These are phyloP conservation scores for Eucriotettix oculatus DNA, from an alignment of 2,888 invertebrate species.

Conservation along the genomic window DNA sequence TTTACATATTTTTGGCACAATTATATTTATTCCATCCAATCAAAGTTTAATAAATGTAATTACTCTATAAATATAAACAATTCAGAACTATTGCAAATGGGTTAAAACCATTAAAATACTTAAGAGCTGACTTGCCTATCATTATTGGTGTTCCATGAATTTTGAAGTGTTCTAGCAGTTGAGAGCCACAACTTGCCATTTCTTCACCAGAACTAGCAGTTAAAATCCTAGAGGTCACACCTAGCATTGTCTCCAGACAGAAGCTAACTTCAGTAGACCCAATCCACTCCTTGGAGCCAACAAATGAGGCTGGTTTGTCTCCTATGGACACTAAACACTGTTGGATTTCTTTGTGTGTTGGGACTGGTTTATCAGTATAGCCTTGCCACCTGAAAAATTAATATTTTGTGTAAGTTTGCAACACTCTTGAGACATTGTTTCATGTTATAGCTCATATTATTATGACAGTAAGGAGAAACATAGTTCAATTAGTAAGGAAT, in stretches of 20 bases:
- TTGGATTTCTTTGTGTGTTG: constrained; percentile 76
- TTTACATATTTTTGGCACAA: no score
- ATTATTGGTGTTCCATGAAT: constrained; percentile 91
- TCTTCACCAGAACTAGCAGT: constrained; percentile 76
- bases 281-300: constrained; percentile 92
- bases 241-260: constrained; percentile 66
- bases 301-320: constrained; percentile 74
- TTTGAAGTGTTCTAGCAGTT: constrained; percentile 78
- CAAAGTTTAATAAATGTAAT: no score
- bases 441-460: neutral
- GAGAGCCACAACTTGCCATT: constrained; percentile 57
- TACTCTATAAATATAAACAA: no score
- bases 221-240: constrained; percentile 59
- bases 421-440: neutral
- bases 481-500: neutral
- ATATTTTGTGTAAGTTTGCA: neutral
- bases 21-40: no score
- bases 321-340: constrained; percentile 86
- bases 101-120: no score
- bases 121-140: constrained; percentile 55
- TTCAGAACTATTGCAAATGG: no score
- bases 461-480: neutral
- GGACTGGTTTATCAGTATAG: constrained; percentile 57
- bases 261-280: constrained; percentile 95
- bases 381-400: constrained; percentile 50